Evolutionary conservation across 2,888 invertebrate species (phyloP).

Genomic region (Nomada hirtipes): DNA sequence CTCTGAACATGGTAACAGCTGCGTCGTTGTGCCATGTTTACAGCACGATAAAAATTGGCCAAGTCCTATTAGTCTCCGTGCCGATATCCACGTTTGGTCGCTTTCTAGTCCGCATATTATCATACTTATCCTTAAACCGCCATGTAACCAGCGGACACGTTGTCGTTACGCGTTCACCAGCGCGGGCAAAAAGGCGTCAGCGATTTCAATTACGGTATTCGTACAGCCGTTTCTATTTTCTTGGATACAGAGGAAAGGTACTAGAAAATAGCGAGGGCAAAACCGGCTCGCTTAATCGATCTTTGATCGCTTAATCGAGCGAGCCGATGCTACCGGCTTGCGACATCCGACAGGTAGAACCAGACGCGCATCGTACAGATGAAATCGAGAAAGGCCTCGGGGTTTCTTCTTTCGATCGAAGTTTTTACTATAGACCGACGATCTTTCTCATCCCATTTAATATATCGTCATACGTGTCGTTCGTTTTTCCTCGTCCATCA

Average conservation of each 20-base stretch:
- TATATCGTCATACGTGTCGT: constrained; percentile 30
- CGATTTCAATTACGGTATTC: constrained; percentile 59
- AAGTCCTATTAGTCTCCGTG: constrained; percentile 7
- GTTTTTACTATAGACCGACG: constrained; percentile 34
- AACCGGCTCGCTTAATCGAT: constrained; percentile 66
- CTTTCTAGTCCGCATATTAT: constrained; percentile 49
- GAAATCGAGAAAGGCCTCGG: constrained; percentile 46
- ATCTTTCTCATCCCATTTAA: constrained; percentile 51
- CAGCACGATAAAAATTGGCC: constrained; percentile 11
- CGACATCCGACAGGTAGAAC: constrained; percentile 58
- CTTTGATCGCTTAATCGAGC: constrained; percentile 67
- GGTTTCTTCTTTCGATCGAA: constrained; percentile 35
- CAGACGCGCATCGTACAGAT: constrained; percentile 5
- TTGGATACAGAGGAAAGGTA: constrained; percentile 4
- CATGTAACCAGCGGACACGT: constrained; percentile 35
- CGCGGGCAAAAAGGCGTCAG: constrained; percentile 48
- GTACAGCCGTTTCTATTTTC: constrained; percentile 35
- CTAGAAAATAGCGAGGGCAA: constrained; percentile 52
- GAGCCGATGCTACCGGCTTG: constrained; percentile 64
- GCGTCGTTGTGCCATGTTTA: constrained; percentile 14
- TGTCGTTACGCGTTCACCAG: constrained; percentile 34
- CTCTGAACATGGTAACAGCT: background rate
- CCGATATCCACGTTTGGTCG: constrained; percentile 41
- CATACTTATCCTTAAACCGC: constrained; percentile 50
- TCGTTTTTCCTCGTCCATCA: constrained; percentile 27